These are phyloP conservation scores for Sinelater perroti DNA, from an alignment of 2,888 invertebrate species.

Conservation along the genomic window DNA sequence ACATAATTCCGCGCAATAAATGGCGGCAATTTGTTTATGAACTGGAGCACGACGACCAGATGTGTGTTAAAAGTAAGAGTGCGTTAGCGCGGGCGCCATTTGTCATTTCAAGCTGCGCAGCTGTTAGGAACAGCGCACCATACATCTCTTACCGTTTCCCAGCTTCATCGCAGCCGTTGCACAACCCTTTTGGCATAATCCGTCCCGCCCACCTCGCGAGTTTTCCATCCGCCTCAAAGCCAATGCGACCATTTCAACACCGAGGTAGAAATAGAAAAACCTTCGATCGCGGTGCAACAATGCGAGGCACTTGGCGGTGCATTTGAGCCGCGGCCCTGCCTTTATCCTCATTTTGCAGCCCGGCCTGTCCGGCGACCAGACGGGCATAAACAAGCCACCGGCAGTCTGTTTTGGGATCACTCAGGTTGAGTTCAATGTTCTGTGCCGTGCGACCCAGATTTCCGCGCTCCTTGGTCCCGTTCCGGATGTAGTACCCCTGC, in stretches of 20 bases:
- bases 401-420: constrained; percentile 29
- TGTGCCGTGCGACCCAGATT: constrained; percentile 30
- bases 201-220: not conserved
- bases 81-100: not conserved
- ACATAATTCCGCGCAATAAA: too few species aligned
- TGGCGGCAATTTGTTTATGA: too few species aligned
- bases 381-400: constrained; percentile 28
- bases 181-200: not conserved
- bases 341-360: constrained; percentile 23
- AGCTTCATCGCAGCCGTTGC: too few species aligned
- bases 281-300: constrained; percentile 3
- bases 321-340: constrained; percentile 18
- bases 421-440: constrained; percentile 37
- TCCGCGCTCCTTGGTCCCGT: constrained; percentile 16
- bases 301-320: constrained; percentile 22
- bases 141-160: too few species aligned
- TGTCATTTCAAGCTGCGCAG: not conserved
- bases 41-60: constrained; percentile 20
- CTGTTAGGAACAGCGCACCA: not conserved
- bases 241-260: constrained; percentile 20
- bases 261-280: constrained; percentile 14
- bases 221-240: constrained; percentile 10
- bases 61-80: constrained; percentile 28
- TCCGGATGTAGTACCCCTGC: not conserved
- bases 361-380: constrained; percentile 24